Conservation (phyloP, 2,888 invertebrate genomes). For the Torymus aiolomorphi region DNA sequence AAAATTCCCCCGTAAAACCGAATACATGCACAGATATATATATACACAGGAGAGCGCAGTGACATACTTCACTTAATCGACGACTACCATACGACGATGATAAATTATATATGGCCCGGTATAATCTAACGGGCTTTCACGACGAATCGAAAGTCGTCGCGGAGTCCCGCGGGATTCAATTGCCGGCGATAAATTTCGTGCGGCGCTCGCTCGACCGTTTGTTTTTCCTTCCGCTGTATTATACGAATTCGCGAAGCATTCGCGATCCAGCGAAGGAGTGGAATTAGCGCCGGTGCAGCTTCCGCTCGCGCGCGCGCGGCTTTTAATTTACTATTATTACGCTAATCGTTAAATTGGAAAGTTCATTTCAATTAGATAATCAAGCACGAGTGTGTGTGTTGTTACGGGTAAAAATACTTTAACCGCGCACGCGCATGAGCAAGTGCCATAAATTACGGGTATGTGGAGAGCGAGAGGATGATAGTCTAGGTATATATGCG, state of each 20-base stretch:
- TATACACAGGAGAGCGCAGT: background rate
- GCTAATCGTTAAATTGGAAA: conserved; percentile 17
- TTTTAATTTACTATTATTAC: conserved; percentile 20
- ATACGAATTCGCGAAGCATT: no score
- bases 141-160: conserved; percentile 12
- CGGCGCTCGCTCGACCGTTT: background rate
- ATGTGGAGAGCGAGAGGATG: background rate
- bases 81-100: background rate
- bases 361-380: conserved; percentile 20
- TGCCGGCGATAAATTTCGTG: conserved; percentile 3
- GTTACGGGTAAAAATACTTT: background rate
- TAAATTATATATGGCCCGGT: conserved; percentile 16
- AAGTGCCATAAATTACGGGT: background rate
- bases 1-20: no score
- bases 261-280: no score
- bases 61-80: conserved; percentile 29
- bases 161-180: background rate
- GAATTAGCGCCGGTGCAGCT: background rate
- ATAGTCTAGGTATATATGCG: no score
- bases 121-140: conserved; percentile 10
- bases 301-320: background rate
- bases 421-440: background rate
- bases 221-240: background rate
- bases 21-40: no score
- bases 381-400: background rate